Percentiles rank a stretch among this genome's conserved stretches.
Conservation (phyloP, 2,797 vertebrate genomes). For the Gymnoscopelus braueri region DNA sequence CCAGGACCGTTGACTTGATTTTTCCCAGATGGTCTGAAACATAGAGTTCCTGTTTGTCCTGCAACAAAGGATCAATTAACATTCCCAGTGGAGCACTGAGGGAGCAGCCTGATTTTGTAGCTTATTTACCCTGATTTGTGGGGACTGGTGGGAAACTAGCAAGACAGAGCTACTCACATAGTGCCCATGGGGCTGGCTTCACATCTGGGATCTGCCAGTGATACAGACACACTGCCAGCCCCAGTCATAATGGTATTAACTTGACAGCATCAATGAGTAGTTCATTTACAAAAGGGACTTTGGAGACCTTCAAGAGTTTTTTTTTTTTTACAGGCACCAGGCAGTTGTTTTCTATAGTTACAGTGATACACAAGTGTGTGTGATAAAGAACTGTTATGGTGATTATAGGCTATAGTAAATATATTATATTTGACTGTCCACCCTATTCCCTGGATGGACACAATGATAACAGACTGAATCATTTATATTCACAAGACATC, state of each 20-base stretch:
- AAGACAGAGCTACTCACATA: constrained; percentile 58
- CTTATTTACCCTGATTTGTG: constrained; percentile 62
- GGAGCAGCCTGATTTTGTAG: constrained; percentile 60
- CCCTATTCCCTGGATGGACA: constrained; percentile 12
- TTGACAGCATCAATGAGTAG: constrained; percentile 56
- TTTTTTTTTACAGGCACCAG: no score
- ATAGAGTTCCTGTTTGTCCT: constrained; percentile 69
- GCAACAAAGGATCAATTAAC: constrained; percentile 75
- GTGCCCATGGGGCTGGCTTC: constrained; percentile 51
- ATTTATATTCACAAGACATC: no score
- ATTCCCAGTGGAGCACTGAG: constrained; percentile 64
- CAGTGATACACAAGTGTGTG: no score
- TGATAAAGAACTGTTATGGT: not conserved
- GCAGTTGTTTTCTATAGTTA: no score
- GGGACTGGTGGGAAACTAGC: constrained; percentile 67
- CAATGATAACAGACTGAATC: not conserved
- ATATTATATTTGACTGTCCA: no score
- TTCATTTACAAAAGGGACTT: constrained; percentile 28
- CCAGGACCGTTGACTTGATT: constrained; percentile 59
- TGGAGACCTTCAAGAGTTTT: constrained; percentile 16
- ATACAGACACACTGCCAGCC: constrained; percentile 43
- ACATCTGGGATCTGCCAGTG: constrained; percentile 70
- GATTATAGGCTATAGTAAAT: constrained; percentile 13
- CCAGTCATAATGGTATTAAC: constrained; percentile 55
- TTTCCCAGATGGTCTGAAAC: constrained; percentile 68